Conservation (phyloP, 2,113 vertebrate species). For the Oryzias melastigma region DNA sequence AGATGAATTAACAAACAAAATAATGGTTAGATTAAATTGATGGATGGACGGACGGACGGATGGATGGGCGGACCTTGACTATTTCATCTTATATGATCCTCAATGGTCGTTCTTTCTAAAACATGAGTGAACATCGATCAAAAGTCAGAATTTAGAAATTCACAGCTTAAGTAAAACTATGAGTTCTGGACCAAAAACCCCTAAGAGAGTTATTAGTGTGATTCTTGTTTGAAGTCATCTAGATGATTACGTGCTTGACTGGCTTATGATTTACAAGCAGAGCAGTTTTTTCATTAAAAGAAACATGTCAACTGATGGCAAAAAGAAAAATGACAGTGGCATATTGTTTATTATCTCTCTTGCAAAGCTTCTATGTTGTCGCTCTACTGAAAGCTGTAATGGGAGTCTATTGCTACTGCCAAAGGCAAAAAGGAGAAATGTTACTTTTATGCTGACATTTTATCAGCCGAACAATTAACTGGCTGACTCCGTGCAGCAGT, state of each 20-base stretch:
- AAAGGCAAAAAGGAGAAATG: conserved; percentile 20
- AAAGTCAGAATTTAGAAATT: not conserved
- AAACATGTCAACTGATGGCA: not conserved
- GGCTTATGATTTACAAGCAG: not conserved
- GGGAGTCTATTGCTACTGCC: conserved; percentile 18
- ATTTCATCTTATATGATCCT: not conserved
- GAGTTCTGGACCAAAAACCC: not conserved
- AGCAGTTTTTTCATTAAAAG: not conserved
- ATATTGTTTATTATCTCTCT: not conserved
- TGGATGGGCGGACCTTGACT: too few species aligned
- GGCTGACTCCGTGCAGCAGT: conserved; percentile 6
- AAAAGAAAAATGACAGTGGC: not conserved
- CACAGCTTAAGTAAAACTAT: not conserved
- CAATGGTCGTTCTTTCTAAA: not conserved
- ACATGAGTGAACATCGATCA: not conserved
- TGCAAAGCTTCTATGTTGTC: conserved; percentile 11
- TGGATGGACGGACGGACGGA: too few species aligned
- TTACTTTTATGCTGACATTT: conserved; percentile 19
- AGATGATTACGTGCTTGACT: conserved; percentile 1
- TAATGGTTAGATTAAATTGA: too few species aligned
- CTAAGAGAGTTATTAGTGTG: not conserved
- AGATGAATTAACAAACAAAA: too few species aligned
- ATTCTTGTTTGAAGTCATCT: not conserved
- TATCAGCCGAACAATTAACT: conserved; percentile 44
- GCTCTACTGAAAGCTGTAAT: conserved; percentile 18